phyloP scores from a whole-genome alignment of 2,797 vertebrate genomes.

The Rachycentron canadum region DNA sequence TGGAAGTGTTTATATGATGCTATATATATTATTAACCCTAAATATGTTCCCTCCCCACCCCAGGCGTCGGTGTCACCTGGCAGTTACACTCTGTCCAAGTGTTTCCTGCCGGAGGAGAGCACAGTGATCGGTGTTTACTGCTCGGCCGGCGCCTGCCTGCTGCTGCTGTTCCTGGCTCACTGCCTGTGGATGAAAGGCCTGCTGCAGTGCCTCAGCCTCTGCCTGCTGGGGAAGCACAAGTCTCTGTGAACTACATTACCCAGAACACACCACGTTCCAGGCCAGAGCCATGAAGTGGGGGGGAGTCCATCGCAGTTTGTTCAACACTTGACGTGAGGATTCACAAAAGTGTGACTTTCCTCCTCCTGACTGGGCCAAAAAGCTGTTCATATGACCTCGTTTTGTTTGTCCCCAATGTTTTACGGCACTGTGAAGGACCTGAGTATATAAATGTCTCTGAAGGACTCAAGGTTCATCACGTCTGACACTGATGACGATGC shows the following conservation, averaged over 20 bases:
- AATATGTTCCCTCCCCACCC: neutral
- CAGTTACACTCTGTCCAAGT: constrained; percentile 90
- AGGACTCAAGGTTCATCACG: constrained; percentile 29
- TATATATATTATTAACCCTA: too few relatives aligned
- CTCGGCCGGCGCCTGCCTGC: constrained; percentile 77
- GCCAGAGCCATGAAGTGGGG: constrained; percentile 8
- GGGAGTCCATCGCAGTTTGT: neutral
- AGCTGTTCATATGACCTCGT: constrained; percentile 29
- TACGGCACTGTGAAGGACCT: constrained; percentile 51
- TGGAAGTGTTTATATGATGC: too few relatives aligned
- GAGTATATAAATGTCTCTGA: constrained; percentile 48
- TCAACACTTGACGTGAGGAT: constrained; percentile 44
- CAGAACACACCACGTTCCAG: constrained; percentile 45
- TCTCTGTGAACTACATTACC: constrained; percentile 82
- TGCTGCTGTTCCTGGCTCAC: constrained; percentile 83
- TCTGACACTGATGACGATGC: constrained; percentile 11
- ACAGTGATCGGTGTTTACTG: constrained; percentile 90
- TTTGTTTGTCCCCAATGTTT: constrained; percentile 41
- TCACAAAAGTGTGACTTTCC: constrained; percentile 27
- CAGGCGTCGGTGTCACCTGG: constrained; percentile 90
- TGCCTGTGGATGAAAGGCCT: constrained; percentile 84
- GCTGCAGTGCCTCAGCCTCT: constrained; percentile 85
- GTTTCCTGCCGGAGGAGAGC: constrained; percentile 93
- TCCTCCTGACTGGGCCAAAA: constrained; percentile 23
- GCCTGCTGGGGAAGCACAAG: constrained; percentile 90